Conservation (phyloP, 2,888 invertebrate genomes). For the Eupeodes luniger region DNA sequence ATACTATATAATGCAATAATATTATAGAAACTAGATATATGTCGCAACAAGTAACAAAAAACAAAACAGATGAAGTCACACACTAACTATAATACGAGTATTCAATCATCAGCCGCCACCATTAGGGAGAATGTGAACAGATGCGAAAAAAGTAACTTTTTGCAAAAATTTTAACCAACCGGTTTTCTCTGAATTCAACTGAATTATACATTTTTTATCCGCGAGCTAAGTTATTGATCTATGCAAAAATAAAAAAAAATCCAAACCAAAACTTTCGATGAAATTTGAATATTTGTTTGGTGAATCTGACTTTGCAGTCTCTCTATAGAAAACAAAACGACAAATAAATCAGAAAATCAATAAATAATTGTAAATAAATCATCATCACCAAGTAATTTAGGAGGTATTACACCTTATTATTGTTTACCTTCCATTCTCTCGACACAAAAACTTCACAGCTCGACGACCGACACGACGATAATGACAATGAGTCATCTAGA, state of each 20-base stretch:
- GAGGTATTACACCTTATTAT: not conserved
- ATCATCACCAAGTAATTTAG: constrained; percentile 14
- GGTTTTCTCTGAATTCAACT: not conserved
- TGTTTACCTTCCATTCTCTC: constrained; percentile 13
- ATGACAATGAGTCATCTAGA: constrained; percentile 4
- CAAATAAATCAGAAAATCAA: not conserved
- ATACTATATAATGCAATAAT: no score
- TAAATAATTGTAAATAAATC: not conserved
- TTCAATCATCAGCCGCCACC: not conserved
- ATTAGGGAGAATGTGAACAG: not conserved
- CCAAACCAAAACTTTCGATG: not conserved
- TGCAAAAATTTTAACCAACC: not conserved
- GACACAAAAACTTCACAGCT: not conserved
- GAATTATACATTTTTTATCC: not conserved
- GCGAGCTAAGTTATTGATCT: not conserved
- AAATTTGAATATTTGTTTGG: not conserved
- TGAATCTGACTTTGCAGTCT: not conserved
- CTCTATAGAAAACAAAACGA: not conserved
- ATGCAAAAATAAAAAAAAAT: not conserved
- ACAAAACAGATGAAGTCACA: constrained; percentile 18
- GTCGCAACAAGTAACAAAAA: not conserved
- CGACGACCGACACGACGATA: not conserved
- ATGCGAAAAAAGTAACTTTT: not conserved
- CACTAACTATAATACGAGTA: not conserved
- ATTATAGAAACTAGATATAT: no score